These are phyloP conservation scores for Trematocara zebra DNA, from an alignment of 2,113 vertebrate genomes.

Conservation along the genomic window DNA sequence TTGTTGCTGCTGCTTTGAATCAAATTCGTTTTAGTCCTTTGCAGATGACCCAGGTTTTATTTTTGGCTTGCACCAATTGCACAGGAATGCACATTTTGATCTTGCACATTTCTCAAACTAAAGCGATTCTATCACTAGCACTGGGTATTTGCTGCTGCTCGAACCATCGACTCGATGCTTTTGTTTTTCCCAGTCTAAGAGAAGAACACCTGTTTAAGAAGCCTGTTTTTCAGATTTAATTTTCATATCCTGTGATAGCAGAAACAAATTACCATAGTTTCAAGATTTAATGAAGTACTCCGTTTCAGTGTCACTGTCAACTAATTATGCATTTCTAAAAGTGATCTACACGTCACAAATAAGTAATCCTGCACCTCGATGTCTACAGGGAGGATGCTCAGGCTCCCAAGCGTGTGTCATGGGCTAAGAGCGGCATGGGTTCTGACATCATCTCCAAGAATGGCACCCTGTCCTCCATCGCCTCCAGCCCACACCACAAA, in stretches of 20 bases:
- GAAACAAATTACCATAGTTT: not conserved
- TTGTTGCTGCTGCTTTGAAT: not conserved
- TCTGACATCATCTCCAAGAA: slow-evolving; percentile 85
- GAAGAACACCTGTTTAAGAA: not conserved
- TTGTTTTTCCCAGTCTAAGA: not conserved
- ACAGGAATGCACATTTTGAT: not conserved
- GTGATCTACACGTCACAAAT: not conserved
- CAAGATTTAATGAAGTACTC: not conserved
- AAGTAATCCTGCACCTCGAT: not conserved
- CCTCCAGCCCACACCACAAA: slow-evolving; percentile 71
- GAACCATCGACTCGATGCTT: not conserved
- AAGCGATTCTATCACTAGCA: not conserved
- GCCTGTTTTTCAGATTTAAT: not conserved
- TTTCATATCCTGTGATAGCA: not conserved
- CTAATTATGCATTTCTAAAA: not conserved
- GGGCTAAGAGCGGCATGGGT: slow-evolving; percentile 80
- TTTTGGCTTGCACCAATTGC: not conserved
- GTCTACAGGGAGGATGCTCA: slow-evolving; percentile 81
- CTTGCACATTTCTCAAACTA: not conserved
- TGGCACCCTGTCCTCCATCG: slow-evolving; percentile 85
- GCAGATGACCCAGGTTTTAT: not conserved
- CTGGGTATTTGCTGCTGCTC: too few species aligned
- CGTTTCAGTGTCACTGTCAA: not conserved
- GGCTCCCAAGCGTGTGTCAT: slow-evolving; percentile 82
- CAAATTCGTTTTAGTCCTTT: not conserved